Evolutionary conservation across 1,140 invertebrate species (phyloP).

Genomic region (Acarapis woodi): DNA sequence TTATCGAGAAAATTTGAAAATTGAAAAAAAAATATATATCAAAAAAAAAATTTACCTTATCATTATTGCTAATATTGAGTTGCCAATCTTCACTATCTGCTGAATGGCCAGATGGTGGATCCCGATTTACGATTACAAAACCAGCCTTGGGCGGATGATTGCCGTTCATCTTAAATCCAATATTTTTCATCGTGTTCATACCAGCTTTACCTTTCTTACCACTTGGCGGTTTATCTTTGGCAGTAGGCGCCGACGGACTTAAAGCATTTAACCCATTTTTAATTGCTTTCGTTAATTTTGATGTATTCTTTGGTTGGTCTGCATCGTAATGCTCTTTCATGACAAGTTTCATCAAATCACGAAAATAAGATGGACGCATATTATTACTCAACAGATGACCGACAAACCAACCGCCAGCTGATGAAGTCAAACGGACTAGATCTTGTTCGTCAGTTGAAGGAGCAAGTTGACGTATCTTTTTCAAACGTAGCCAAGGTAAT

Average conservation of each 20-base stretch:
- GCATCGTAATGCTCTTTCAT: conserved; percentile 2
- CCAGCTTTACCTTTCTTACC: conserved; percentile 1
- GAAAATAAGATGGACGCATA: conserved; percentile 4
- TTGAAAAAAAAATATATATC: no score
- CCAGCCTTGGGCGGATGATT: not conserved
- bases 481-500: not conserved
- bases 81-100: conserved; percentile 1
- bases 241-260: not conserved
- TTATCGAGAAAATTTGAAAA: no score
- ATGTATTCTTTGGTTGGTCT: conserved; percentile 1
- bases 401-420: conserved; percentile 1
- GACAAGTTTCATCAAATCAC: conserved; percentile 3
- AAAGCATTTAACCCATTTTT: not conserved
- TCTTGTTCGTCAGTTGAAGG: not conserved
- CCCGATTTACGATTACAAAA: conserved; percentile 4
- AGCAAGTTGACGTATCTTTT: not conserved
- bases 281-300: not conserved
- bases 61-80: no score
- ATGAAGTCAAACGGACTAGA: not conserved
- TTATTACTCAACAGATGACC: conserved; percentile 2
- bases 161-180: not conserved
- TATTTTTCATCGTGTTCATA: not conserved
- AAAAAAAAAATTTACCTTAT: no score
- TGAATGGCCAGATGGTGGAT: conserved; percentile 4
- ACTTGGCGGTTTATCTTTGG: not conserved